Base-by-base conservation (phyloP, 2,113 vertebrate species). In the Motacilla tschutschensis region DNA sequence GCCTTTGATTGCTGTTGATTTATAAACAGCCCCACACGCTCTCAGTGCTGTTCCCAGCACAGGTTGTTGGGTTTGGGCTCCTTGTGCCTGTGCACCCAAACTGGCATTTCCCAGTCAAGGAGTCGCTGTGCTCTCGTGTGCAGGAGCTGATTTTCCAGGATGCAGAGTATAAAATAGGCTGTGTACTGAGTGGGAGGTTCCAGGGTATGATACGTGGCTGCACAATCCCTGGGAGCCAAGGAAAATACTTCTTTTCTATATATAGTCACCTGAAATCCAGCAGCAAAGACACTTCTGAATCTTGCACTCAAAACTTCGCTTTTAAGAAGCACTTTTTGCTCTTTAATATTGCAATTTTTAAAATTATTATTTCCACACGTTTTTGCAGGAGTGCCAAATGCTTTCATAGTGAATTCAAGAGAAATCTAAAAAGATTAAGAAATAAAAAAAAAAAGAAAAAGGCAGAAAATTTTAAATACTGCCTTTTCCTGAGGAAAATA, bases 171-270 rank as follows among this genome's bases (percentile, higher is more conserved):
- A 50, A 93, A 93, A 64, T 69, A 12, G 67, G 75, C 88, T 89
- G 88, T 93, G 87, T 83, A 25, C 78, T 67, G 81, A 79, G 65
- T 24, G 84, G 82, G 81, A 87, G 90, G 87, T 36, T 85, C 90
- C 87, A 94, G 87, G 22, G 13, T 64, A 25, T 3, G 51, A 85
- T 89, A 95, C 70, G 80, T 91, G 91, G 93, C 93, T 93, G 76
- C 40, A 53, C 69, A 36, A 26, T 40, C 57, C 64, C 18, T 40
- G 73, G 69, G 79, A 92, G 93, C 92, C 92, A 94, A 95, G 87
- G 25, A 73, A 95, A 93, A 95, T 92, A 95, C 86, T 94, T 22
- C 83, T 92, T 77, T 94, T 81, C 89, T 90, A 93, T 93, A 91
- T 94, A 92, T 94, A 94, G 91, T 51, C 76, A 89, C 85, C 74